Evolutionary conservation across 2,888 invertebrate genomes (phyloP), one percentile per base, ranked within the genome.

Genomic region (Theretra japonica): DNA sequence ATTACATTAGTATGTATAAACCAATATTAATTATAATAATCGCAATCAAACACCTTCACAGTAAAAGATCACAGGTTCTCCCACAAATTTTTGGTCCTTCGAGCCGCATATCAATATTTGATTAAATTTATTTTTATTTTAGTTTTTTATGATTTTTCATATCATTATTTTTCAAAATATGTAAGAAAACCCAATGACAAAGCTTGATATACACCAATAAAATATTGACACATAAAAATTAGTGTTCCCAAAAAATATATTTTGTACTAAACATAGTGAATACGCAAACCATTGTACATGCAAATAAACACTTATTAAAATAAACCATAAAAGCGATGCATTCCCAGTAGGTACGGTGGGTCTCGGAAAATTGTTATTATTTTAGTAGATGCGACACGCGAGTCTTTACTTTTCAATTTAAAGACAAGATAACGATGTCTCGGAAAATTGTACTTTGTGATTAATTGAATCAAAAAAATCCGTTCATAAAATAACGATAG

Each of bases 221-320:
- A 79, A 82, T 73, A 74, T 77, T 77, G 73, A 80, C 77, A 86
- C 81, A 79, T 72, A 81, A 62, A 41, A 78, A 77, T 78, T 80
- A 82, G 85, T 88, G 83, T 86, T 82, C 83, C 86, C 85, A 84
- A 85, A 87, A 77, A 79, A 60, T 76, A 75, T 73, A 80, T 76
- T 53, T 73, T 80, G 83, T 83, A 82, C 85, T 86, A 86, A 79
- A 82, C 74, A 78, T 58, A 79, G 91, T 93, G 91, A 90, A 75
- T 81, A 87, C 84, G 93, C 94, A 94, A 94, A 94, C 89, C 85
- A 94, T 90, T 88, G 77, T 92, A 94, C 94, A 94, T 94, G 94
- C 94, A 94, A 94, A 93, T 89, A 81, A 92, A 93, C 90, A 93
- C 88, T 83, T 83, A 88, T 82, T 84, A 82, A 82, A 86, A 88